Evolutionary conservation across 2,888 invertebrate species (phyloP), one percentile per base, ranked within the genome.

Genomic region (Nymphalis urticae): DNA sequence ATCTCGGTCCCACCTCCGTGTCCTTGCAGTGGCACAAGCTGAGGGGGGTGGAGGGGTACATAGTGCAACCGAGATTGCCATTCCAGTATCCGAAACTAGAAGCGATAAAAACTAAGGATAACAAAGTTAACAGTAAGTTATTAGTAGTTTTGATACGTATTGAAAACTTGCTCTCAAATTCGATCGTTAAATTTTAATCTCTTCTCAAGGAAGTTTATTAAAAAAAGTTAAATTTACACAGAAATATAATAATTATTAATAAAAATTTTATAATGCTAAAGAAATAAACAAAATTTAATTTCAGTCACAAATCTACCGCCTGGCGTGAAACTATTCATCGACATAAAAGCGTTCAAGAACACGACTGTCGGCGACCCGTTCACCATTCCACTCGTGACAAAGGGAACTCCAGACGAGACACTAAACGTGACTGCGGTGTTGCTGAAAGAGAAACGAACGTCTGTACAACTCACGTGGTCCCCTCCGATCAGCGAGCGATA

Each of bases 381-480:
- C 61, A 88, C 87, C 0, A 85, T 94, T 2, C 85, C 86, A 0
- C 84, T 93, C 8, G 79, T 84, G 1, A 94, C 94, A 0, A 81
- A 84, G 19, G 95, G 95, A 0, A 77, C 77, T 0, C 88, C 88
- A 0, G 85, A 94, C 70, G 95, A 94, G 8, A 77, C 82, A 0
- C 82, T 95, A 0, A 89, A 89, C 64, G 76, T 95, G 13, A 87
- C 93, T 8, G 93, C 93, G 0, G 85, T 86, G 16, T 77, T 94
- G 16, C 76, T 93, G 0, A 94, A 94, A 78, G 91, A 93, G 2
- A 88, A 92, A 54, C 93, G 94, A 0, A 95, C 95, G 0, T 86
- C 94, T 0, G 95, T 96, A 0, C 93, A 94, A 74, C 79, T 97
- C 19, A 88, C 86, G 10, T 97, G 97, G 97, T 87, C 93, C 17